Evolutionary conservation across 2,797 vertebrate species (phyloP).

Genomic region (Anableps anableps): DNA sequence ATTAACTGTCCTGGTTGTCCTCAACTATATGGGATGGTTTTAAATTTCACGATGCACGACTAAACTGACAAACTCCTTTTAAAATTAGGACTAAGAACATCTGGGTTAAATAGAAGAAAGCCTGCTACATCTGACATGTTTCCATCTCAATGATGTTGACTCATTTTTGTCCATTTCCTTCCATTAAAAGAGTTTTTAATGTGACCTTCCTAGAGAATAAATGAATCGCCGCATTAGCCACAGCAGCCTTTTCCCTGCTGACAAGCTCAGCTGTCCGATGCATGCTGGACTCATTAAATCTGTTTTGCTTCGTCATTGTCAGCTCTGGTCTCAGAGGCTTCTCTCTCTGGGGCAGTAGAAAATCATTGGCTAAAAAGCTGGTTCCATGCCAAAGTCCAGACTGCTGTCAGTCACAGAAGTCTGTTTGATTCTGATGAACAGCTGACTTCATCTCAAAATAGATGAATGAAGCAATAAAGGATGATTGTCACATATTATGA

Average conservation of each 20-base stretch:
- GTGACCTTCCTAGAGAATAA: background rate
- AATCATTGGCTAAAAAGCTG: conserved; percentile 28
- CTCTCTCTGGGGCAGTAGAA: conserved; percentile 25
- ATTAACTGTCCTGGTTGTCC: background rate
- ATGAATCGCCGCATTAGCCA: background rate
- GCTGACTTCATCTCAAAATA: background rate
- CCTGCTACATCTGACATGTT: background rate
- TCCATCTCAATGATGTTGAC: background rate
- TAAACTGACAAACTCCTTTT: background rate
- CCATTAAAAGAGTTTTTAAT: background rate
- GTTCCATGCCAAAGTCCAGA: background rate
- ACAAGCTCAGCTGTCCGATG: conserved; percentile 9
- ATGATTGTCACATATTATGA: background rate
- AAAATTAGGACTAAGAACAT: background rate
- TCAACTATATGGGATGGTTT: background rate
- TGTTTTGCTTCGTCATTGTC: conserved; percentile 47
- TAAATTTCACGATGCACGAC: background rate
- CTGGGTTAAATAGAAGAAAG: background rate
- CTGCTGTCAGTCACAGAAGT: background rate
- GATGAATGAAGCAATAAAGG: background rate
- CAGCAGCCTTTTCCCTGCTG: conserved; percentile 20
- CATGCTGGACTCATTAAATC: conserved; percentile 59
- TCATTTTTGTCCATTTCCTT: background rate
- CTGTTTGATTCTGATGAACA: background rate
- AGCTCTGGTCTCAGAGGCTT: conserved; percentile 15